Percentiles rank a stretch among this genome's conserved stretches.
These are phyloP conservation scores for Connochaetes taurinus DNA, from an alignment of 2,113 vertebrate genomes.

Conservation along the genomic window DNA sequence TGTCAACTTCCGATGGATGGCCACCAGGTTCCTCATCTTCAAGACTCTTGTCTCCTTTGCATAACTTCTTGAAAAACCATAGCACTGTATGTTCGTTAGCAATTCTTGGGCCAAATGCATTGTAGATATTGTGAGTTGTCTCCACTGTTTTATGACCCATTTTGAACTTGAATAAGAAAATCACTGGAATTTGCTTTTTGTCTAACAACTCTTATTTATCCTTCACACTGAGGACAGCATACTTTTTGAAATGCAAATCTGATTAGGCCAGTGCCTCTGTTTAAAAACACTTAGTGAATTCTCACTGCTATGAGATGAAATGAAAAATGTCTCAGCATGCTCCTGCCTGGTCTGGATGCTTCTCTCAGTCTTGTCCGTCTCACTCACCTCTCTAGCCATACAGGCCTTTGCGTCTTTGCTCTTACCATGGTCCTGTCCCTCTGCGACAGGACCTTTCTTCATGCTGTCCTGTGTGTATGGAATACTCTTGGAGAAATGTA, in stretches of 20 bases:
- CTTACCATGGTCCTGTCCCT: background rate
- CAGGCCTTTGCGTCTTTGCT: background rate
- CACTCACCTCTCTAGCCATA: background rate
- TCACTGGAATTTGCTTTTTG: background rate
- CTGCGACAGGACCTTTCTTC: background rate
- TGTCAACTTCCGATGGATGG: background rate
- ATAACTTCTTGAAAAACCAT: background rate
- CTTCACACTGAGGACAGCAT: background rate
- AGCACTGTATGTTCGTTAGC: background rate
- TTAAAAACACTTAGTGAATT: background rate
- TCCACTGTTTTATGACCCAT: background rate
- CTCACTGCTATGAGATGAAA: background rate
- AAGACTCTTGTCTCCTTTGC: background rate
- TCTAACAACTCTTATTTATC: background rate
- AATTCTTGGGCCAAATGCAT: background rate
- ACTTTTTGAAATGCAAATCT: conserved; percentile 33
- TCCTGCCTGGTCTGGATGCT: background rate
- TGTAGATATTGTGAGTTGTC: background rate
- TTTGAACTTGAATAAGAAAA: background rate
- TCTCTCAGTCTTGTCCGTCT: background rate
- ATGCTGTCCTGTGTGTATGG: background rate
- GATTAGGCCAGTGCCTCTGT: background rate
- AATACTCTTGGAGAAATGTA: background rate
- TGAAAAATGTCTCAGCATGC: background rate
- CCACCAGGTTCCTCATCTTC: background rate